A percentile compares a stretch with the other conserved stretches of the same genome.
Evolutionary conservation across 2,797 vertebrate genomes (phyloP).

Genomic region (Anniella stebbinsi): DNA sequence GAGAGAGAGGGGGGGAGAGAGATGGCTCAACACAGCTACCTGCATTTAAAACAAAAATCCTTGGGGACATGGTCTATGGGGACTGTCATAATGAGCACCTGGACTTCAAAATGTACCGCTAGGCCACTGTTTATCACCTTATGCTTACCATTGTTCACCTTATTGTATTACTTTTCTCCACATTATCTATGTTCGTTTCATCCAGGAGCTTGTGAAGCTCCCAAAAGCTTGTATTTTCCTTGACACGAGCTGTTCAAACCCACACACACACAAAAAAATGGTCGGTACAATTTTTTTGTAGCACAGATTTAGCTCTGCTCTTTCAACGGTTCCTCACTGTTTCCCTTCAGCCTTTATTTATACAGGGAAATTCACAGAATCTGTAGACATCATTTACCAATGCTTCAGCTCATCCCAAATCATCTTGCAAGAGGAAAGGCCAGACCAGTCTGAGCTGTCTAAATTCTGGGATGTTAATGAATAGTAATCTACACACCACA

Average conservation of each 20-base stretch:
- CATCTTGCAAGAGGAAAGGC: constrained; percentile 35
- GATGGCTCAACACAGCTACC: too few relatives aligned
- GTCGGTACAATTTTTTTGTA: background rate
- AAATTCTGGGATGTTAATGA: constrained; percentile 62
- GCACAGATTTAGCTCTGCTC: background rate
- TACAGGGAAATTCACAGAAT: background rate
- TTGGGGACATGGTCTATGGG: too few relatives aligned
- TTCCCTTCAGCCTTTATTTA: background rate
- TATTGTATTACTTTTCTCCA: background rate
- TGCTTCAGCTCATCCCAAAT: constrained; percentile 42
- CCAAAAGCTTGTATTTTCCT: background rate
- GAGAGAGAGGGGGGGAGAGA: too few relatives aligned
- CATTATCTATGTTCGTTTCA: background rate
- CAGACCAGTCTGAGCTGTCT: constrained; percentile 34
- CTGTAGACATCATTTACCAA: background rate
- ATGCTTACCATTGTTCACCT: background rate
- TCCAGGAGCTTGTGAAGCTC: background rate
- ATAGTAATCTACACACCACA: constrained; percentile 54
- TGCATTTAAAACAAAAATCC: too few relatives aligned
- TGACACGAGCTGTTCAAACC: background rate
- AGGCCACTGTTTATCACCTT: too few relatives aligned
- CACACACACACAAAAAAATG: background rate
- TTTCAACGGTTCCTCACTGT: background rate
- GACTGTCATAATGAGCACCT: too few relatives aligned
- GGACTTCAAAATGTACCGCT: too few relatives aligned